Evolutionary conservation across 1,140 invertebrate species (phyloP).

Genomic region (Delia radicum): DNA sequence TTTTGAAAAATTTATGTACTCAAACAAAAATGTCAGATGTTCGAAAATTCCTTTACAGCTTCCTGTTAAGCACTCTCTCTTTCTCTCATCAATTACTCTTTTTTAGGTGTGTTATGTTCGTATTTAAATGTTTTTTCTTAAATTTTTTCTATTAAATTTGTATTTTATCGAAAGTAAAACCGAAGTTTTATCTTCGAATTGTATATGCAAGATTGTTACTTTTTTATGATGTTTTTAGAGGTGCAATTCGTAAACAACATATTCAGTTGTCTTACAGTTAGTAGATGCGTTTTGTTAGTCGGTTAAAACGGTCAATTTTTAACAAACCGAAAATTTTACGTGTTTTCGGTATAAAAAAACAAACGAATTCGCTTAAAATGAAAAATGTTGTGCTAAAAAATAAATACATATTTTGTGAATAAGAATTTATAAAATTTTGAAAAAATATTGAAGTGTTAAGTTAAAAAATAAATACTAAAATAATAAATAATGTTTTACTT

Average conservation of each 20-base stretch:
- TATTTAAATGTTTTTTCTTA: not conserved
- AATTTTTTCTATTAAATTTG: not conserved
- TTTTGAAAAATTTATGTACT: no score
- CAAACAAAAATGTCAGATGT: no score
- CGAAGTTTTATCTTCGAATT: constrained; percentile 13
- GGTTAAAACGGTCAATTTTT: constrained; percentile 7
- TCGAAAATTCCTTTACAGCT: not conserved
- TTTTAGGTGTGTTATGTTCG: not conserved
- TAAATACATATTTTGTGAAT: not conserved
- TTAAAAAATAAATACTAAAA: not conserved
- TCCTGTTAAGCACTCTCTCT: not conserved
- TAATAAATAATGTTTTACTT: not conserved
- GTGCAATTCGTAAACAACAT: constrained; percentile 21
- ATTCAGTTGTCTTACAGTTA: not conserved
- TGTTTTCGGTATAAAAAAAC: no score
- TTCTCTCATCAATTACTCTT: not conserved
- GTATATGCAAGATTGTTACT: not conserved
- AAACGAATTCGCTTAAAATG: no score
- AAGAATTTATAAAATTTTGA: not conserved
- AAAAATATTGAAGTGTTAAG: not conserved
- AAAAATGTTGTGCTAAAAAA: not conserved
- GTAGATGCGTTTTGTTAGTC: constrained; percentile 18
- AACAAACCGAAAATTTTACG: not conserved
- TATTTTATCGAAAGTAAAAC: not conserved
- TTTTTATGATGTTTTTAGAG: constrained; percentile 2